Evolutionary conservation across 2,797 vertebrate genomes (phyloP), one percentile per base, ranked within the genome.

Genomic region (Urophycis tenuis): DNA sequence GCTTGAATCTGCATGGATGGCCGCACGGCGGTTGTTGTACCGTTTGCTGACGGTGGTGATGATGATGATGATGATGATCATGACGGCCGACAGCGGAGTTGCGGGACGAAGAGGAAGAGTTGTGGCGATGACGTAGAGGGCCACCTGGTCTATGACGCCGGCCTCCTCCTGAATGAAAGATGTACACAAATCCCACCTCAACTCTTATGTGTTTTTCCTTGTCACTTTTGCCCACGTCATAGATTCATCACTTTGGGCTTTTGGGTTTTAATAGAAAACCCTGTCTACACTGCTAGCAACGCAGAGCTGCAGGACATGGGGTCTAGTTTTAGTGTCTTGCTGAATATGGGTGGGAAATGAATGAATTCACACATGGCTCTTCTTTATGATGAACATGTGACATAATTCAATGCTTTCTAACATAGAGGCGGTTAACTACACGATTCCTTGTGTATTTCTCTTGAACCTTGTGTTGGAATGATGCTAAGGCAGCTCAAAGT

Each of bases 91-190:
- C 91, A 90, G 93, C 92, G 85, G 89, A 92, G 89, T 89, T 92
- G 84, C 75, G 72, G 85, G 88, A 94, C 85, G 85, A 91, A 91
- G 91, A 93, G 91, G 91, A 88, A 91, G 91, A 94, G 92, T 93
- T 85, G 92, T 86, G 93, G 95, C 89, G 92, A 93, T 84, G 94
- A 96, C 88, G 95, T 96, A 87, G 95, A 96, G 90, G 96, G 95
- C 89, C 94, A 96, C 91, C 94, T 98, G 94, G 86, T 94, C 90
- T 96, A 94, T 93, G 93, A 95, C 90, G 91, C 88, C 85, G 96
- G 97, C 94, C 93, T 97, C 73, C 82, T 96, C 91, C 92, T 96
- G 91, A 95, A 92, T 92, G 91, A 92, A 89, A 94, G 94, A 95
- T 96, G 94, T 97, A 95, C 83, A 91, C 87, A 92, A 90, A 89